A percentile compares a stretch with the other conserved stretches of the same genome.
These are phyloP conservation scores for Stegophylla sp. DNA, from an alignment of 2,888 invertebrate species.

Conservation along the genomic window DNA sequence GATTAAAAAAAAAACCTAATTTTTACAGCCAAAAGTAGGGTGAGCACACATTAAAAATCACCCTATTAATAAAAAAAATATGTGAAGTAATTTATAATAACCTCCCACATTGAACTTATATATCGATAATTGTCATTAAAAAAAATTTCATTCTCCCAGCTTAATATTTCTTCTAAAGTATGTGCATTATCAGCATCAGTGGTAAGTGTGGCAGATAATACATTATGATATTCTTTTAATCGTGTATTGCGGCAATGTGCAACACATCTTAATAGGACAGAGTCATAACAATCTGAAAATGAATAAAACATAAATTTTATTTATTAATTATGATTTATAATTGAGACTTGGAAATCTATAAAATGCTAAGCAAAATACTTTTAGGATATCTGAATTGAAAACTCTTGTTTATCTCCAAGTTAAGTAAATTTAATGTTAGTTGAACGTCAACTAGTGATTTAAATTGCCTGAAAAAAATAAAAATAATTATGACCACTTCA, in stretches of 20 bases:
- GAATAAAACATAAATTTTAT: neutral
- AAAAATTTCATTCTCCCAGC: constrained; percentile 67
- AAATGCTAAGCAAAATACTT: constrained; percentile 16
- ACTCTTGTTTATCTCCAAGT: constrained; percentile 7
- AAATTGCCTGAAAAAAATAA: constrained; percentile 20
- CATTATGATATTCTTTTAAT: constrained; percentile 43
- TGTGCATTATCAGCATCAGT: constrained; percentile 57
- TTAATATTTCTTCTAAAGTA: constrained; percentile 63
- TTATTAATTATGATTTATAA: neutral
- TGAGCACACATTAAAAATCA: too few relatives aligned
- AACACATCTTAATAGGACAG: constrained; percentile 32
- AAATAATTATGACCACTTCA: neutral
- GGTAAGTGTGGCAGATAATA: constrained; percentile 11
- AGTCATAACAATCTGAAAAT: constrained; percentile 53
- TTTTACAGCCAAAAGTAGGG: too few relatives aligned
- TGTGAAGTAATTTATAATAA: constrained; percentile 62
- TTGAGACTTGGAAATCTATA: too few relatives aligned
- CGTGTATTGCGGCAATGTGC: constrained; percentile 43
- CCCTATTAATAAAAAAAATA: too few relatives aligned
- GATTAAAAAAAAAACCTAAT: too few relatives aligned
- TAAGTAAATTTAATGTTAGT: constrained; percentile 31
- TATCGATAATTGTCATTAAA: constrained; percentile 65
- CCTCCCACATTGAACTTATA: constrained; percentile 70
- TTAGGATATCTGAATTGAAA: constrained; percentile 39
- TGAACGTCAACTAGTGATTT: constrained; percentile 22